Base-by-base conservation (phyloP, 2,797 vertebrate genomes). In the Chrosomus eos region DNA sequence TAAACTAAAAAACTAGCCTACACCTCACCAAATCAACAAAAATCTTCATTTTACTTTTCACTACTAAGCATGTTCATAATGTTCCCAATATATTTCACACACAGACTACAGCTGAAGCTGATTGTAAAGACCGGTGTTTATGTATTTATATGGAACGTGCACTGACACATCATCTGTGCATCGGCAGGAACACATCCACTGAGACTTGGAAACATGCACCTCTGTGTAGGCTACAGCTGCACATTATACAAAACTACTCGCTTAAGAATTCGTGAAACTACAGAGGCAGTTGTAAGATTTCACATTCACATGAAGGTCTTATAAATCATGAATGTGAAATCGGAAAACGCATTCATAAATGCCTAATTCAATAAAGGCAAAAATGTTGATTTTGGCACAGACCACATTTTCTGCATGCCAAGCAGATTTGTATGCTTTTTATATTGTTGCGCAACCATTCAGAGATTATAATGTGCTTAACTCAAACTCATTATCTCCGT, bases 401-500 rank as follows among this genome's bases (percentile, higher is more conserved):
- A 5, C 13, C 21, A 33, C 28, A 13, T 9, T 80, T 51, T n/a
- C n/a, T 33, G 43, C 60, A n/a, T 36, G 43, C 21, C 7, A 66
- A 83, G 82, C 26, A 19, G 38, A 48, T 72, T 73, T 62, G 31
- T 19, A 28, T 13, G 38, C 67, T 53, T 23, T 53, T 40, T 38
- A 53, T 40, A 53, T 40, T 53, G 72, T 77, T 75, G 13, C 55
- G 45, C 73, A 84, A 58, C 82, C 48, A 55, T 58, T 58, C 51
- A 31, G 18, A 77, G 36, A 76, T 85, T 73, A 76, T 81, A 83
- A 83, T n/a, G 33, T 23, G 14, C 70, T 74, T 87, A 28, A 45
- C 40, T 70, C 79, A 85, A 72, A 74, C 51, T 40, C 51, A 33
- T 73, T 70, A 85, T 62, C 38, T 40, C 71, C 14, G 26, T 55